A percentile compares a stretch with the other conserved stretches of the same genome.
Conservation (phyloP, 2,888 invertebrate genomes). For the Euplexia lucipara region DNA sequence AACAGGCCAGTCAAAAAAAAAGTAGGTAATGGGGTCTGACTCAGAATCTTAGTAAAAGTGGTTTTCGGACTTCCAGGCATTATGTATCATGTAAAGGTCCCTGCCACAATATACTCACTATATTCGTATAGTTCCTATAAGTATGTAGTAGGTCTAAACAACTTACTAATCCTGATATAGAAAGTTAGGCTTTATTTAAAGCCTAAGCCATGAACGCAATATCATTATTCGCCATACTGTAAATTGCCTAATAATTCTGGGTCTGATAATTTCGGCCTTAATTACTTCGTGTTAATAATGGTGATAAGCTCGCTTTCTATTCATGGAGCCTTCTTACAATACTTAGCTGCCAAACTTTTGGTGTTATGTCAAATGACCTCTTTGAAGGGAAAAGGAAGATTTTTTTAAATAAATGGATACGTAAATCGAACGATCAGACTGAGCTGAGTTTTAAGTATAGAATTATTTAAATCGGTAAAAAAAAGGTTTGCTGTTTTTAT, state of each 20-base stretch:
- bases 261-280: constrained; percentile 24
- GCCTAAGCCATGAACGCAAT: constrained; percentile 45
- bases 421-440: too few species aligned
- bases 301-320: neutral
- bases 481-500: neutral
- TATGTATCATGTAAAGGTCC: too few species aligned
- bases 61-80: too few species aligned
- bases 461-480: neutral
- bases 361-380: neutral
- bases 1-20: too few species aligned
- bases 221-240: constrained; percentile 28
- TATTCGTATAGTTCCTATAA: too few species aligned
- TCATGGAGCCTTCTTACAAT: neutral
- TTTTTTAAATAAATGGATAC: too few species aligned
- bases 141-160: constrained; percentile 1
- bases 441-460: neutral
- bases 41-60: too few species aligned
- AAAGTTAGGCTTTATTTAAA: constrained; percentile 29
- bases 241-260: constrained; percentile 41
- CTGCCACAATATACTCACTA: too few species aligned
- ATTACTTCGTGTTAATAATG: constrained; percentile 1
- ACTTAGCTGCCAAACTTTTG: neutral
- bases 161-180: constrained; percentile 26
- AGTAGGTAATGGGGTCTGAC: too few species aligned
- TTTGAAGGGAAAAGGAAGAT: neutral